Evolutionary conservation across 2,797 vertebrate species (phyloP).

Genomic region (Amazona finschi): DNA sequence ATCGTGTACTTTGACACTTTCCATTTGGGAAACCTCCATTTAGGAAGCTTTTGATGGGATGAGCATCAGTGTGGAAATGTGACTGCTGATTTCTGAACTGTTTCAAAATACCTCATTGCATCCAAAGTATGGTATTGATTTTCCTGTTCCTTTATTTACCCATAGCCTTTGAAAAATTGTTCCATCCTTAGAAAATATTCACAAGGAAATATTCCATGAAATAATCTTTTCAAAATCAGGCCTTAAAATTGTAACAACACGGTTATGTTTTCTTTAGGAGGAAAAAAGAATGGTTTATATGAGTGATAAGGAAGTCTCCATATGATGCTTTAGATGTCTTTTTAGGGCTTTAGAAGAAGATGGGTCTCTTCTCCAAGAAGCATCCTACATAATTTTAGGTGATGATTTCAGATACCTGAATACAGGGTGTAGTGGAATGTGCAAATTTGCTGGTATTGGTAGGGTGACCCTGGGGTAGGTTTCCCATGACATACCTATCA

Average conservation of each 20-base stretch:
- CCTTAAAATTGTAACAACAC: background rate
- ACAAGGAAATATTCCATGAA: background rate
- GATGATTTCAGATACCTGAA: background rate
- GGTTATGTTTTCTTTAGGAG: background rate
- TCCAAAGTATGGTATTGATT: background rate
- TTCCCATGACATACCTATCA: background rate
- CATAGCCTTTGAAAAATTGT: background rate
- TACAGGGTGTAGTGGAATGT: background rate
- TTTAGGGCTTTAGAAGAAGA: background rate
- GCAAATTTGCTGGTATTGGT: background rate
- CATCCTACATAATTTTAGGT: background rate
- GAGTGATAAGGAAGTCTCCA: background rate
- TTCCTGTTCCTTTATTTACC: background rate
- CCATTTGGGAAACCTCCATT: background rate
- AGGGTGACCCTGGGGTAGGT: background rate
- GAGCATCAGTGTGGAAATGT: background rate
- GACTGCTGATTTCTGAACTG: background rate
- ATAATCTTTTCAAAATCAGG: background rate
- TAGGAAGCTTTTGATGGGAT: background rate
- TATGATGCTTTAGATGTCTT: background rate
- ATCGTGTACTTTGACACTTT: background rate
- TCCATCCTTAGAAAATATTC: background rate
- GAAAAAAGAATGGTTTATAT: background rate
- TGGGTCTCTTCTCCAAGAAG: background rate
- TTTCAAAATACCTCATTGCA: background rate